Evolutionary conservation across 2,113 vertebrate genomes (phyloP), one percentile per base, ranked within the genome.

Genomic region (Hippopotamus amphibius): DNA sequence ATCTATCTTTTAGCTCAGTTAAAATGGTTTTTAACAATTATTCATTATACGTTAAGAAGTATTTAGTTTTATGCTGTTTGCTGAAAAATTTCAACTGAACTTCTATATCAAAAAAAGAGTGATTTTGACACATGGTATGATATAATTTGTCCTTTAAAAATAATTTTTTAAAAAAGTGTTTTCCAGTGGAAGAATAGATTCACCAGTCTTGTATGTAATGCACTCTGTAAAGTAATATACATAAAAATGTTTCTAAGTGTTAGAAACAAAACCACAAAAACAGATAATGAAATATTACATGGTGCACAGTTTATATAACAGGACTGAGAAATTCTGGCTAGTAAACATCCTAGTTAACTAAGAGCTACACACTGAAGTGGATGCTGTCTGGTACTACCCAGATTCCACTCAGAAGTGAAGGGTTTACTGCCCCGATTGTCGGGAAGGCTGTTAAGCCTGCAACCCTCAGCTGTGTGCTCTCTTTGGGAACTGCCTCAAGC

Each of bases 211-310:
- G 26, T 48, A 79, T 28, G 15, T 61, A 81, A 88, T 65, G 50
- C 46, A 88, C 14, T 53, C 66, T 94, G 28, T 55, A 46, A 65
- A 94, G n/a, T 72, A 88, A 65, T 37, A 74, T 63, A 53, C 17
- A 15, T 46, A 46, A 59, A 46, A 48, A 61, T 46, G n/a, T 72
- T 72, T 88, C 77, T 71, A 63, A 65, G 46, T 43, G 55, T n/a
- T 53, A 71, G 66, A 80, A 81, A 88, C n/a, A 82, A 94, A 88
- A 81, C 50, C n/a, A 80, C 43, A 82, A 84, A 80, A 93, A 88
- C 9, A 59, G 46, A 50, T 57, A 77, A 72, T 15, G 79, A 82
- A 72, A 53, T 80, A 71, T 17, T 59, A 68, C 12, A 37, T 11
- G 33, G 22, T 88, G 24, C 11, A 53, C 11, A 65, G 41, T 48